Conservation (phyloP, 2,888 invertebrate genomes). For the Tubulanus polymorphus region DNA sequence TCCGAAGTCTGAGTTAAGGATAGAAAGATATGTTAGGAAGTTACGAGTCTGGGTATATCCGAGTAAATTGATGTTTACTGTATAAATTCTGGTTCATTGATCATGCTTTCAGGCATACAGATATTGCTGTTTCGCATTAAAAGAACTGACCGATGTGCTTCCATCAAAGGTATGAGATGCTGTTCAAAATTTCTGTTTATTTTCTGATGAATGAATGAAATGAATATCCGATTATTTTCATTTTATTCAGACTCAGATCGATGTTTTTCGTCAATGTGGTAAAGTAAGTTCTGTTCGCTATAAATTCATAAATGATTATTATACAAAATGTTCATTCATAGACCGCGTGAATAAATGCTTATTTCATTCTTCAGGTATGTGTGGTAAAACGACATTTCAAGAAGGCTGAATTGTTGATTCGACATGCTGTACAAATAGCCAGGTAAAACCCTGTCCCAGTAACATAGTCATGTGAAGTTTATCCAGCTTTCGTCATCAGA, state of each 20-base stretch:
- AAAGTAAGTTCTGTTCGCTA: too few relatives aligned
- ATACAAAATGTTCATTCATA: too few relatives aligned
- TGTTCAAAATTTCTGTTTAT: too few relatives aligned
- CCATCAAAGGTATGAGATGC: slow-evolving; percentile 39
- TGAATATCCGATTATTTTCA: too few relatives aligned
- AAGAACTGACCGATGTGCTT: slow-evolving; percentile 57
- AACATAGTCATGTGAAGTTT: neutral
- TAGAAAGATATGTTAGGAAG: too few relatives aligned
- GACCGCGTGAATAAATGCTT: neutral
- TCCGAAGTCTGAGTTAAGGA: too few relatives aligned
- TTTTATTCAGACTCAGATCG: slow-evolving; percentile 58
- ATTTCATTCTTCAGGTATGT: slow-evolving; percentile 64
- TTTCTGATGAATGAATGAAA: too few relatives aligned
- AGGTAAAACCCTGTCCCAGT: slow-evolving; percentile 36
- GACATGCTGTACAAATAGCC: slow-evolving; percentile 73
- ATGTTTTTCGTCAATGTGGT: slow-evolving; percentile 79
- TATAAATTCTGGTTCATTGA: too few relatives aligned
- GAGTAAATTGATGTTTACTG: too few relatives aligned
- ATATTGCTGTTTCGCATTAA: slow-evolving; percentile 75
- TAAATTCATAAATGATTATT: too few relatives aligned
- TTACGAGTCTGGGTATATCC: too few relatives aligned
- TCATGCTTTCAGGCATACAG: slow-evolving; percentile 59
- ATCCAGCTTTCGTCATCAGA: slow-evolving; percentile 1
- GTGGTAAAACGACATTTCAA: slow-evolving; percentile 82
- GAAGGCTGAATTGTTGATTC: slow-evolving; percentile 76